These are phyloP conservation scores for Magallana ariakensis DNA, from an alignment of 1,140 invertebrate species.

Conservation along the genomic window DNA sequence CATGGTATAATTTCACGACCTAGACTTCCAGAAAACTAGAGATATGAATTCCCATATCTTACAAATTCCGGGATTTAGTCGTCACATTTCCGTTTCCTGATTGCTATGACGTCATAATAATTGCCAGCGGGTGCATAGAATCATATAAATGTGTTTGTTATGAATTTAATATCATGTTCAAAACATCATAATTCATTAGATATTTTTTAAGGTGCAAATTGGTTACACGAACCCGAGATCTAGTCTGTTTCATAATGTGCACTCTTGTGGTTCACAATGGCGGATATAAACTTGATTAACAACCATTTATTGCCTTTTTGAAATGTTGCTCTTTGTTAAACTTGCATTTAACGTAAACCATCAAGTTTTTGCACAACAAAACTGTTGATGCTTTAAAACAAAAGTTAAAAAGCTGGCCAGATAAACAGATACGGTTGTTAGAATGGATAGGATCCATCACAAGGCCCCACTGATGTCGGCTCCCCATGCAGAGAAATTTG, in stretches of 20 bases:
- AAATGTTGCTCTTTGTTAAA: no score
- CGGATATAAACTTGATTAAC: no score
- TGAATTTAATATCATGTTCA: not conserved
- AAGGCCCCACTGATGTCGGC: not conserved
- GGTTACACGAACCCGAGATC: not conserved
- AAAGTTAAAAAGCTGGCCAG: not conserved
- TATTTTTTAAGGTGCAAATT: not conserved
- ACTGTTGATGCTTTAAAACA: not conserved
- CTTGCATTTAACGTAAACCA: not conserved
- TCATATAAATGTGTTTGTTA: slow-evolving; percentile 3
- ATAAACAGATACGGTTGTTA: slow-evolving; percentile 22
- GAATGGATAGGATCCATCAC: not conserved
- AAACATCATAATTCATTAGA: not conserved
- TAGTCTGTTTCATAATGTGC: no score
- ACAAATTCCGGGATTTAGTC: slow-evolving; percentile 2
- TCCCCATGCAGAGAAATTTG: slow-evolving; percentile 6
- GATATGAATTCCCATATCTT: not conserved
- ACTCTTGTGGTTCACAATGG: no score
- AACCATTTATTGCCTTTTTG: no score
- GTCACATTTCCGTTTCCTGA: slow-evolving; percentile 30
- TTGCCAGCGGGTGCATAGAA: slow-evolving; percentile 13
- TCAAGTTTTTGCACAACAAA: not conserved
- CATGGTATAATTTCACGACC: no score
- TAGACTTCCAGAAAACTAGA: not conserved
- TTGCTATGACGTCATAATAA: not conserved